Conservation (phyloP, 1,140 invertebrate genomes). For the Sipha flava region DNA sequence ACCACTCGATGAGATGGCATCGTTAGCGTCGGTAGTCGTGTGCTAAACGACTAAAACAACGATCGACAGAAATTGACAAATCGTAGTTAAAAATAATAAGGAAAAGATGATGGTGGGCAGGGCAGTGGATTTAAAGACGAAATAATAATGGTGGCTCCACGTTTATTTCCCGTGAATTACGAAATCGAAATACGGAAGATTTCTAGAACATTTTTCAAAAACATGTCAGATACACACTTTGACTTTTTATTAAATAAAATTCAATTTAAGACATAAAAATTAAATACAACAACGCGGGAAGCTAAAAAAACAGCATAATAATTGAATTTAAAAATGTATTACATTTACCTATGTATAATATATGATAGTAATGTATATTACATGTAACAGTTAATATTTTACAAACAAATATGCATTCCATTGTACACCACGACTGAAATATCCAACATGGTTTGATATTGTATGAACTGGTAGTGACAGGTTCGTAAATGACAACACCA, state of each 20-base stretch:
- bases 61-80: background rate
- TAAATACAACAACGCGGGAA: background rate
- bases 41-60: background rate
- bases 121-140: background rate
- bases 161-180: constrained; percentile 5
- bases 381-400: too few species aligned
- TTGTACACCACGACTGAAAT: too few species aligned
- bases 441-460: too few species aligned
- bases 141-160: background rate
- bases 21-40: background rate
- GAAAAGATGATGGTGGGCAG: constrained; percentile 3
- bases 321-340: too few species aligned
- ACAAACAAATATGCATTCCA: too few species aligned
- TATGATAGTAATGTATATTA: too few species aligned
- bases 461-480: too few species aligned
- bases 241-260: background rate
- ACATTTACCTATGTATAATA: too few species aligned
- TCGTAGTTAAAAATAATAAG: background rate
- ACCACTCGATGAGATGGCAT: background rate
- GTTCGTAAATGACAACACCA: too few species aligned
- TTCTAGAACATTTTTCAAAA: background rate
- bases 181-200: constrained; percentile 6
- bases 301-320: too few species aligned
- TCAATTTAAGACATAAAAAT: background rate
- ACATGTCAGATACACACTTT: background rate